Base-by-base conservation (phyloP, 1,140 invertebrate genomes). In the Saccostrea echinata region DNA sequence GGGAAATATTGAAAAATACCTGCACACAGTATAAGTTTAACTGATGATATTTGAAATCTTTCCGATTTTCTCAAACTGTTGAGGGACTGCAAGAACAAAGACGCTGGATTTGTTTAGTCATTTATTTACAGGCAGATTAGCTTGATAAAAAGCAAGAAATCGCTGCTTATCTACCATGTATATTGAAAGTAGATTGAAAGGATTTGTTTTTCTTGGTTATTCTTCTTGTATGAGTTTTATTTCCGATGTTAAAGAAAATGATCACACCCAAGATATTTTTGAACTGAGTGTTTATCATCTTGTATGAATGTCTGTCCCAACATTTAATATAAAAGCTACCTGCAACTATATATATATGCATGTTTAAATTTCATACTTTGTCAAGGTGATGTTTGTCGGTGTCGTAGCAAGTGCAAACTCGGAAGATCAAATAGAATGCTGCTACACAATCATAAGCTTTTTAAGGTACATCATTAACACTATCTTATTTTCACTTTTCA, bases 401-500 rank as follows among this genome's bases (percentile, higher is more conserved):
- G 35, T 43, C 1, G 6, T 1, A 3, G 1, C 35, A 43, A 43
- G 6, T 6, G 6, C 35, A 43, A 43, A 43, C 35, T 43, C 35
- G 6, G 6, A 43, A 43, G 6, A 43, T 43, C 35, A 43, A 43
- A 43, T 6, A 8, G 43, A 43, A 43, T 43, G 1, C 43, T 43
- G 43, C 43, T 43, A 43, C 4, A 43, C 43, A 43, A 43, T 8
- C 43, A n/a, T n/a, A 43, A 43, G 43, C n/a, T n/a, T n/a, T n/a
- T n/a, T n/a, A n/a, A n/a, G 16, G 1, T 84, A 13, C 16, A 24
- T 4, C 24, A 0, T 21, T 24, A 81, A 27, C 80, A 51, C 51
- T 24, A 21, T 71, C 84, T 21, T 81, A 33, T 80, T 84, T 83
- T 88, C 84, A 88, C 71, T 89, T 95, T 96, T 30, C 92, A 96